phyloP scores from a whole-genome alignment of 2,113 vertebrate species.

The Microcebus lehilahytsara region DNA sequence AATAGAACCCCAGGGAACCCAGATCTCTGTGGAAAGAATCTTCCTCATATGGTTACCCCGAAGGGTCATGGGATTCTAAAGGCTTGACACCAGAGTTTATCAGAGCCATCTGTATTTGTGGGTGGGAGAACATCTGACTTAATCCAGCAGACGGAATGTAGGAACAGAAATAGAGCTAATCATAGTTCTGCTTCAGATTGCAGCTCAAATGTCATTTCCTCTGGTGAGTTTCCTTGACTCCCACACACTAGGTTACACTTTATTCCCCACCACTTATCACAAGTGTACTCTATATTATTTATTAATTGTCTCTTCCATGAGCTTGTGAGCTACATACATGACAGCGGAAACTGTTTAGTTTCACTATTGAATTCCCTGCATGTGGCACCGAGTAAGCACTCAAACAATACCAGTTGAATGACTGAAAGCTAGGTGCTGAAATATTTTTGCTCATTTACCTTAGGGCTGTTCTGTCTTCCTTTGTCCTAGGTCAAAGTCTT shows the following conservation, averaged over 20 bases:
- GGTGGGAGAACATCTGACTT: not conserved
- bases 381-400: not conserved
- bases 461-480: not conserved
- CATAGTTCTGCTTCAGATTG: not conserved
- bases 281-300: not conserved
- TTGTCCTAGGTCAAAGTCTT: not conserved
- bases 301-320: not conserved
- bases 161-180: not conserved
- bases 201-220: not conserved
- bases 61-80: not conserved
- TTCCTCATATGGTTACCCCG: not conserved
- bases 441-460: not conserved
- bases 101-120: not conserved
- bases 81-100: not conserved
- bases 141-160: not conserved
- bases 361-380: not conserved
- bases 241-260: not conserved
- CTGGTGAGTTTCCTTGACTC: not conserved
- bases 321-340: not conserved
- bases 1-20: not conserved
- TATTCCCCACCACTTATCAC: not conserved
- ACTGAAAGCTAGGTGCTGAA: not conserved
- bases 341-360: not conserved
- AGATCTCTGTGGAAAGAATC: not conserved
- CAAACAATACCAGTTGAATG: not conserved